These are phyloP conservation scores for Tortricodes alternella DNA, from an alignment of 2,888 invertebrate species.

Conservation along the genomic window DNA sequence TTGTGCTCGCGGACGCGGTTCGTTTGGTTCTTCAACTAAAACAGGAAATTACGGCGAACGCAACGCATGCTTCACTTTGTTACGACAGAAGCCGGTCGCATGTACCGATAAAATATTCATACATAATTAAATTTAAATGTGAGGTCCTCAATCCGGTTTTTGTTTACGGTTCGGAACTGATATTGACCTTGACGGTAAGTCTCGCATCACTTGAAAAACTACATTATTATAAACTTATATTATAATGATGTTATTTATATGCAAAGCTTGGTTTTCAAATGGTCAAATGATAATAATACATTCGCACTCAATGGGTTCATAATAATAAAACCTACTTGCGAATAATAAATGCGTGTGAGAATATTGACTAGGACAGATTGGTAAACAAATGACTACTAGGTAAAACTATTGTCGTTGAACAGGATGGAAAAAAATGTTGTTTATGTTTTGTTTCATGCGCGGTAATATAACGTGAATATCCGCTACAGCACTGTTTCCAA, in stretches of 20 bases:
- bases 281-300: too few species aligned
- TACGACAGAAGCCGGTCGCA: conserved; percentile 38
- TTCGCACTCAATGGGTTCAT: too few species aligned
- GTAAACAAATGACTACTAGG: conserved; percentile 1
- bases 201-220: conserved; percentile 34
- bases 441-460: not conserved
- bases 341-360: not conserved
- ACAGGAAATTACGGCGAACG: conserved; percentile 57
- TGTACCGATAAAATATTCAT: conserved; percentile 57
- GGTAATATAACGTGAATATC: not conserved
- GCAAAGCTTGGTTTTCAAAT: conserved; percentile 6
- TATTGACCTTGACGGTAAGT: conserved; percentile 71
- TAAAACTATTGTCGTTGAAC: conserved; percentile 2
- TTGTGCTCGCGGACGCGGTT: conserved; percentile 49
- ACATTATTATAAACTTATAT: conserved; percentile 19
- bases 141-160: conserved; percentile 68
- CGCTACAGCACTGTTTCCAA: not conserved
- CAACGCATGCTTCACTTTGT: conserved; percentile 51
- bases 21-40: conserved; percentile 51
- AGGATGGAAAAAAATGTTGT: not conserved
- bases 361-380: not conserved
- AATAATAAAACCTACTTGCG: conserved; percentile 1
- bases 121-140: conserved; percentile 59
- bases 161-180: conserved; percentile 65
- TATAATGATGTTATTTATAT: conserved; percentile 15